phyloP scores from a whole-genome alignment of 2,888 invertebrate genomes.

The Conus canariensis region DNA sequence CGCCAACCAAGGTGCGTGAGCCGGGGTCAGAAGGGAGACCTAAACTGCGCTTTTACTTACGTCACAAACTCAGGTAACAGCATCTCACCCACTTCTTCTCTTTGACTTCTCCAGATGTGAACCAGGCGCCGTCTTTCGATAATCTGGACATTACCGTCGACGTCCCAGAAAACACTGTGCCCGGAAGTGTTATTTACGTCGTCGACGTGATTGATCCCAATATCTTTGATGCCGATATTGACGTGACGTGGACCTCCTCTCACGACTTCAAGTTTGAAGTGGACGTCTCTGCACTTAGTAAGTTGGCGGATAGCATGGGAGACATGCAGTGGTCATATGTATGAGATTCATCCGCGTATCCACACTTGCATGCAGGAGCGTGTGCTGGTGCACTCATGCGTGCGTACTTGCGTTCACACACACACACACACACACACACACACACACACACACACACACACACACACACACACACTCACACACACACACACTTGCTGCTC shows the following conservation, averaged over 20 bases:
- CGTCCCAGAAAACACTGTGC: slow-evolving; percentile 32
- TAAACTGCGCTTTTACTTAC: too few relatives aligned
- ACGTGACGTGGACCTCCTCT: slow-evolving; percentile 9
- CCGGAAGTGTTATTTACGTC: slow-evolving; percentile 34
- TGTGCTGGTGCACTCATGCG: background rate
- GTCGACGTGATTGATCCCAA: slow-evolving; percentile 24
- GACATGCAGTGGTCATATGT: background rate
- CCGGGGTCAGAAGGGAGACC: too few relatives aligned
- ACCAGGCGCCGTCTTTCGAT: slow-evolving; percentile 27
- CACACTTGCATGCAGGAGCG: background rate
- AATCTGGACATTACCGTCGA: slow-evolving; percentile 28
- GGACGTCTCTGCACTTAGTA: slow-evolving; percentile 24
- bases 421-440: too few relatives aligned
- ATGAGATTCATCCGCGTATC: background rate
- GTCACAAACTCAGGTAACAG: too few relatives aligned
- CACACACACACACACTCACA: too few relatives aligned
- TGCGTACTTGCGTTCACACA: background rate
- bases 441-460: too few relatives aligned
- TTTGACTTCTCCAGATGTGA: background rate
- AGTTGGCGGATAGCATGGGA: background rate
- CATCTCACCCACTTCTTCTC: too few relatives aligned
- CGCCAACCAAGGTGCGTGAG: too few relatives aligned
- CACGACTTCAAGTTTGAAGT: slow-evolving; percentile 28
- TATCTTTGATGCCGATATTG: slow-evolving; percentile 24
- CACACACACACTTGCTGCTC: too few relatives aligned